Evolutionary conservation across 2,797 vertebrate species (phyloP).

Genomic region (Spizella passerina): DNA sequence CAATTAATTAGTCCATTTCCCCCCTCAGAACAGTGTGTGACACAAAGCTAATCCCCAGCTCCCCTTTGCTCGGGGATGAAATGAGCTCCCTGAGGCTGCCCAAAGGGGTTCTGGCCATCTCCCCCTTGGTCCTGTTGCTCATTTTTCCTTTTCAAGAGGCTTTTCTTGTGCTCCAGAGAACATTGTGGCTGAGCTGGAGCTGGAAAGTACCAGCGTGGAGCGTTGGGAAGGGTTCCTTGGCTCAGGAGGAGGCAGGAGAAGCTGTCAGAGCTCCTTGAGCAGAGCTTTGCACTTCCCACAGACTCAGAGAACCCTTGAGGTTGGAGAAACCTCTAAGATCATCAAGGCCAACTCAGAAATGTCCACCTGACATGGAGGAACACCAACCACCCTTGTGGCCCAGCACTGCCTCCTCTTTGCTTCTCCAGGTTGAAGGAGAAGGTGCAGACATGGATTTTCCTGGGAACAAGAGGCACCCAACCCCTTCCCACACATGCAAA

Average conservation of each 20-base stretch:
- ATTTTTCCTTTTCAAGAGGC: not conserved
- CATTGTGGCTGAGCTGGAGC: not conserved
- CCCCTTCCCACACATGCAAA: not conserved
- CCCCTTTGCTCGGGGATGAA: not conserved
- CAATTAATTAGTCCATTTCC: not conserved
- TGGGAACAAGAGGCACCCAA: fast-evolving
- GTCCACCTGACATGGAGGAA: not conserved
- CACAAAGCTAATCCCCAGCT: not conserved
- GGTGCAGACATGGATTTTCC: not conserved
- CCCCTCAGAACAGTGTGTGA: not conserved
- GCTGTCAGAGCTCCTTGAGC: not conserved
- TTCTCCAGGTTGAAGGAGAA: not conserved
- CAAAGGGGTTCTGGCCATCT: not conserved
- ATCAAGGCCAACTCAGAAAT: not conserved
- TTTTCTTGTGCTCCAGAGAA: not conserved
- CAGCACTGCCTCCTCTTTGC: not conserved
- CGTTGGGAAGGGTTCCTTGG: not conserved
- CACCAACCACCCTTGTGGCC: not conserved
- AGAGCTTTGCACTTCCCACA: not conserved
- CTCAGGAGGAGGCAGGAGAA: not conserved
- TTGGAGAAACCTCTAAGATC: not conserved
- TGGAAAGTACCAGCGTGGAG: fast-evolving
- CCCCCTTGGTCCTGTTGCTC: not conserved
- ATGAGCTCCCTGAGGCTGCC: not conserved
- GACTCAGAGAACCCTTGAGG: not conserved